These are phyloP conservation scores for Ornithoptera priamus DNA, from an alignment of 2,888 invertebrate species.

Conservation along the genomic window DNA sequence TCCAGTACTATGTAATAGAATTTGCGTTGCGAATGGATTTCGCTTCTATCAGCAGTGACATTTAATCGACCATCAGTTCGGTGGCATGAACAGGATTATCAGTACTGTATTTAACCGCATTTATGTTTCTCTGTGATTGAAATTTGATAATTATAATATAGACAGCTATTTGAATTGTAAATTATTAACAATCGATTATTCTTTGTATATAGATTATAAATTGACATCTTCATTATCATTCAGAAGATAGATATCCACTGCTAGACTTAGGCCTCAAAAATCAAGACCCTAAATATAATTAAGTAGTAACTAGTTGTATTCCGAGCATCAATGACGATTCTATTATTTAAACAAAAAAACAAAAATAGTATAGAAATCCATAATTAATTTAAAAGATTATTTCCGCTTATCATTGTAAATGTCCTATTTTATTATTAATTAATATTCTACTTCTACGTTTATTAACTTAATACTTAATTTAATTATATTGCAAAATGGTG, in stretches of 20 bases:
- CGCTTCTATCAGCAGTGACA: constrained; percentile 31
- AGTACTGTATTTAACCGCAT: constrained; percentile 26
- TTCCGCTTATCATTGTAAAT: too few relatives aligned
- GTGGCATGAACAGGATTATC: constrained; percentile 34
- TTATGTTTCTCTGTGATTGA: neutral
- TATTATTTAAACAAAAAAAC: neutral
- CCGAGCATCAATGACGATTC: neutral
- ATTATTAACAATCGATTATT: neutral
- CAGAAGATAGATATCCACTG: too few relatives aligned
- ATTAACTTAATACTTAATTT: too few relatives aligned
- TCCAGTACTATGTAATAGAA: constrained; percentile 32
- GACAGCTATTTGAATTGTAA: neutral
- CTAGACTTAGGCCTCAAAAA: too few relatives aligned
- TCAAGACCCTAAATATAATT: neutral
- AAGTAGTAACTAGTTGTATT: neutral
- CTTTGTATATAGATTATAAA: neutral
- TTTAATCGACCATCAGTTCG: constrained; percentile 25
- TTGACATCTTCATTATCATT: too few relatives aligned
- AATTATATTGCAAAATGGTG: too few relatives aligned
- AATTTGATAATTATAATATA: neutral
- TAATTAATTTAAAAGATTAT: too few relatives aligned
- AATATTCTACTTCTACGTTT: too few relatives aligned
- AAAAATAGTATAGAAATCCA: too few relatives aligned
- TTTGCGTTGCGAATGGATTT: constrained; percentile 35
- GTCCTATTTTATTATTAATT: too few relatives aligned